A percentile compares a stretch with the other conserved stretches of the same genome.
Evolutionary conservation across 2,113 vertebrate species (phyloP).

Genomic region (Gymnorhina tibicen): DNA sequence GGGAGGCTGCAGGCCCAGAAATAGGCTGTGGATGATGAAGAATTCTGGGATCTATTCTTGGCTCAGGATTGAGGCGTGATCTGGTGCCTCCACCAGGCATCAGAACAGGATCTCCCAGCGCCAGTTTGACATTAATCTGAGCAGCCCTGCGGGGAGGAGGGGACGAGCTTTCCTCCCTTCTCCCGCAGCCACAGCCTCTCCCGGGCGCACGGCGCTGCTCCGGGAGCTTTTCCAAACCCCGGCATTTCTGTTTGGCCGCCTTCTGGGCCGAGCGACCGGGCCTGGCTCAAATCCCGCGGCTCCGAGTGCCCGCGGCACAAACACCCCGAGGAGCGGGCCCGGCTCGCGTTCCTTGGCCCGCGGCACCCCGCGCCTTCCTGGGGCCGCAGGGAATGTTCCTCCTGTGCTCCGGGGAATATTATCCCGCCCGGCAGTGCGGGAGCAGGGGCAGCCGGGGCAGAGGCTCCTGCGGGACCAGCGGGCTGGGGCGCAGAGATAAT

Average conservation of each 20-base stretch:
- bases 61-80: neutral
- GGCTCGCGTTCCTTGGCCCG: neutral
- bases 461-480: neutral
- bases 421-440: neutral
- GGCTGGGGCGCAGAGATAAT: slow-evolving; percentile 1
- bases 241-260: neutral
- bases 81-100: neutral
- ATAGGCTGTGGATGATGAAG: neutral
- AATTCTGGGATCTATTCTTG: slow-evolving; percentile 25
- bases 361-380: neutral
- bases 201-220: neutral
- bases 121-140: neutral
- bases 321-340: neutral
- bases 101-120: neutral
- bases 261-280: neutral
- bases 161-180: neutral
- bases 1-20: neutral
- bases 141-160: neutral
- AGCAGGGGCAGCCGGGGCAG: neutral
- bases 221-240: neutral
- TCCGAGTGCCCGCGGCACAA: neutral
- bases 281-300: neutral
- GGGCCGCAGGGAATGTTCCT: neutral
- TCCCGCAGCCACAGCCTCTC: neutral
- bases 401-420: neutral